Evolutionary conservation across 2,113 vertebrate species (phyloP), one percentile per base, ranked within the genome.

Genomic region (Rhinopomastus cyanomelas): DNA sequence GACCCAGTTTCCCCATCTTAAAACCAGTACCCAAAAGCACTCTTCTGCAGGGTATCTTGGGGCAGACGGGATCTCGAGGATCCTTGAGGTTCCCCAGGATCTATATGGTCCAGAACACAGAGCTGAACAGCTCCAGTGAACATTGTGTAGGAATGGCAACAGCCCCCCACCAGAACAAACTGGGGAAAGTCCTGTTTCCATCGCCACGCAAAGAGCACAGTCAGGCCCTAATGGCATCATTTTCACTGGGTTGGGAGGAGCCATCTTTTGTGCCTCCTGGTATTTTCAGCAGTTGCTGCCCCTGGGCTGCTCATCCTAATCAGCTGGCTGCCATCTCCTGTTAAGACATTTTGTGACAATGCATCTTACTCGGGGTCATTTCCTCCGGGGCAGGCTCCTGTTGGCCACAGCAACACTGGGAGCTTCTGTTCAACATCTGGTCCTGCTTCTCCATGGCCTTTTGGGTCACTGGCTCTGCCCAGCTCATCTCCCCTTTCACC

Each of bases 391-490:
- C 94, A 93, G 42, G 64, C 42, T 85, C 88, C 90, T 6, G 8
- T 37, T 49, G 72, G 61, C 76, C 82, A 11, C 44, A 48, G 83
- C 71, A 80, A 89, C 93, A 78, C 37, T 59, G 87, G 13, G 19
- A 89, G 90, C 95, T 96, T 95, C 96, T 97, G 96, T 97, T 97
- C 80, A 59, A 81, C 97, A 97, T 96, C 94, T 97, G 97, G 36
- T 96, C 90, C 92, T 39, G 23, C 96, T 96, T 94, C 19, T 62
- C 3, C 2, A 0, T 13, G 78, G 82, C 86, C 94, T 93, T 66
- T 65, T 36, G 93, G 97, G 97, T 98, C 97, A 97, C 73, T 42
- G 59, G 46, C 82, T 94, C 64, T 93, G 96, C 88, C 85, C 88
- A 20, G 32, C 5, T 1, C 81, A 37, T 48, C 84, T 96, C 94